A percentile compares a stretch with the other conserved stretches of the same genome.
Evolutionary conservation across 1,140 invertebrate species (phyloP).

Genomic region (Phenacoccus solenopsis): DNA sequence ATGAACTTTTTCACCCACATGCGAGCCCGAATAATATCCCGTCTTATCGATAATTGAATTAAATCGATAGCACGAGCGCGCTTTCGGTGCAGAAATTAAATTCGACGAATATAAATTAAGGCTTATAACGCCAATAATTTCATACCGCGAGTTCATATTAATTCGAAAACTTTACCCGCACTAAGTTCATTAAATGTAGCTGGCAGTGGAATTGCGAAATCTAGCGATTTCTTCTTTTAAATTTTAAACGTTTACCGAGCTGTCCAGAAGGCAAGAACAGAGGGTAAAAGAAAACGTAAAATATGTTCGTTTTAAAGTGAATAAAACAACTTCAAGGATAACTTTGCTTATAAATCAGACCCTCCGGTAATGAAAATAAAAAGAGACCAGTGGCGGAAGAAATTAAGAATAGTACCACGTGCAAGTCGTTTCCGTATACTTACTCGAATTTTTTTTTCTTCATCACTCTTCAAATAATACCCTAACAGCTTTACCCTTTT

Average conservation of each 20-base stretch:
- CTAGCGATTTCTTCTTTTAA: neutral
- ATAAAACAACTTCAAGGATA: neutral
- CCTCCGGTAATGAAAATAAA: neutral
- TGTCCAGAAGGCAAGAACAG: neutral
- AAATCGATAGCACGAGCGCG: too few species aligned
- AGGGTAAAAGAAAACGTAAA: neutral
- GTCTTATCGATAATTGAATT: too few species aligned
- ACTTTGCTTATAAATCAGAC: neutral
- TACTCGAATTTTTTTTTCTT: neutral
- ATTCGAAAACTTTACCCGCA: neutral
- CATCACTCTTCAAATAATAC: too few species aligned
- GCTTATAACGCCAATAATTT: too few species aligned
- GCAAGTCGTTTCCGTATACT: neutral
- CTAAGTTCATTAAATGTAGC: neutral
- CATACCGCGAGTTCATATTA: too few species aligned
- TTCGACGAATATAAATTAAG: too few species aligned
- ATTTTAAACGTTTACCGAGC: neutral
- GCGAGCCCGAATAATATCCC: too few species aligned
- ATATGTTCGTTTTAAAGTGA: neutral
- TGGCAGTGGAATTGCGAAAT: neutral
- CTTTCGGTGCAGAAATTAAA: too few species aligned
- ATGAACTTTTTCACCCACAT: too few species aligned
- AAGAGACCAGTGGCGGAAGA: neutral
- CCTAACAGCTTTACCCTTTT: too few species aligned
- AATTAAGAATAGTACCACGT: conserved; percentile 2